Percentiles rank a stretch among this genome's conserved stretches.
Conservation (phyloP, 92 coral and sea anemone genomes). For the Pocillopora grandis region DNA sequence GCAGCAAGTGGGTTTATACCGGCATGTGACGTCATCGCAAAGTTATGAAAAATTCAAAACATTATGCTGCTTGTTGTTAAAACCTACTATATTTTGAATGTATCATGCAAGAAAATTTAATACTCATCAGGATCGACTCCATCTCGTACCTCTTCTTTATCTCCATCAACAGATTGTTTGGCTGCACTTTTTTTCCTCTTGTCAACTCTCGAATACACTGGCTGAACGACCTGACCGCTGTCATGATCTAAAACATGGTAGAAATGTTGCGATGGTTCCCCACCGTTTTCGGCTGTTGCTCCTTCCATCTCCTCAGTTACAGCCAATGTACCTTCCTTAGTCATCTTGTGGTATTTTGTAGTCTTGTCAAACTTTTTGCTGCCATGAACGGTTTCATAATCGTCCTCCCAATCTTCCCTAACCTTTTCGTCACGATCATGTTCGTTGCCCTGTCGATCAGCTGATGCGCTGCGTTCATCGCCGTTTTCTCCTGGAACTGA, state of each 20-base stretch:
- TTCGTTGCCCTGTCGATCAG: neutral
- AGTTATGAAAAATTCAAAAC: too few relatives aligned
- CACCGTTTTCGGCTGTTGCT: conserved; percentile 4
- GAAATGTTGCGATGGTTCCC: conserved; percentile 25
- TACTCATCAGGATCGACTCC: neutral
- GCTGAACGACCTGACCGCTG: conserved; percentile 35
- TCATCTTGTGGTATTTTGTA: conserved; percentile 54
- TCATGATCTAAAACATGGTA: conserved; percentile 71
- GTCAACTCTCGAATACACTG: conserved; percentile 74
- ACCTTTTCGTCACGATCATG: neutral
- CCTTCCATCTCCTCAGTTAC: conserved; percentile 26
- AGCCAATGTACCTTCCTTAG: conserved; percentile 17
- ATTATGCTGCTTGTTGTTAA: too few relatives aligned
- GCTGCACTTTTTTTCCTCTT: conserved; percentile 59
- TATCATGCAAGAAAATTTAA: neutral
- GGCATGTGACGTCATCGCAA: neutral
- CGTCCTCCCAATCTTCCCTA: conserved; percentile 33
- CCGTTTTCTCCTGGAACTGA: conserved; percentile 18
- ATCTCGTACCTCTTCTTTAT: conserved; percentile 24
- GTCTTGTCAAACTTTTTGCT: conserved; percentile 56
- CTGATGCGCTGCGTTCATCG: neutral
- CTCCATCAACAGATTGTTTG: conserved; percentile 13
- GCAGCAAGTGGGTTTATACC: too few relatives aligned
- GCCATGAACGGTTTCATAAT: conserved; percentile 62
- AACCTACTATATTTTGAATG: too few relatives aligned